Evolutionary conservation across 1,140 invertebrate genomes (phyloP).

Genomic region (Oscheius sp.): DNA sequence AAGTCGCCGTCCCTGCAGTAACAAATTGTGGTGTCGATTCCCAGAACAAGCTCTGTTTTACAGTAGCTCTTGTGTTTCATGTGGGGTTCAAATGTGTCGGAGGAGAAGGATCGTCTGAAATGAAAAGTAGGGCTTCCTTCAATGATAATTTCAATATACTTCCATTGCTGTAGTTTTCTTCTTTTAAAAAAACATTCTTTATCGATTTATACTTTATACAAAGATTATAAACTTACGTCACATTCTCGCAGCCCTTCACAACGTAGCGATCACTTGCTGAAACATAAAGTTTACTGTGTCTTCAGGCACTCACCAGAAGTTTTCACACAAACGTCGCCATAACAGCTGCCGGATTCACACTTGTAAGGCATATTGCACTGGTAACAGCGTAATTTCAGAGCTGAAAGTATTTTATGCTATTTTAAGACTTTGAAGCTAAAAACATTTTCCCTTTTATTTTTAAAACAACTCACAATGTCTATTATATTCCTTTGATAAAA

Average conservation of each 20-base stretch:
- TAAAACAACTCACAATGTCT: not conserved
- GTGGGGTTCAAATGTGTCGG: not conserved
- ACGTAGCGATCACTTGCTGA: constrained; percentile 25
- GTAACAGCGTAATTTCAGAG: constrained; percentile 31
- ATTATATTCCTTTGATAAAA: not conserved
- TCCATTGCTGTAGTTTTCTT: not conserved
- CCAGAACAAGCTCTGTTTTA: constrained; percentile 18
- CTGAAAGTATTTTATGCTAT: constrained; percentile 22
- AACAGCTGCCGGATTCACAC: constrained; percentile 27
- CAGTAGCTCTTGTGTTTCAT: constrained; percentile 10
- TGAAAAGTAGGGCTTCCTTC: constrained; percentile 8
- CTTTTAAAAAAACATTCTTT: not conserved
- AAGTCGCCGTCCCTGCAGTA: constrained; percentile 33
- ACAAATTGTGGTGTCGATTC: constrained; percentile 33
- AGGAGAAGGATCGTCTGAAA: constrained; percentile 1
- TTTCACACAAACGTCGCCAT: constrained; percentile 38
- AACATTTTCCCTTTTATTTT: too few relatives aligned
- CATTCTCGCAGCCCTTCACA: constrained; percentile 36
- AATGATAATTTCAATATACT: not conserved
- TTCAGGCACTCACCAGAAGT: constrained; percentile 3
- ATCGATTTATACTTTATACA: not conserved
- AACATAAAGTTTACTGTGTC: not conserved
- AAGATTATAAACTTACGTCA: constrained; percentile 15
- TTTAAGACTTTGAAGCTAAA: too few relatives aligned
- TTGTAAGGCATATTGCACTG: constrained; percentile 28